phyloP scores from a whole-genome alignment of 1,140 invertebrate species.

The Anadara kagoshimensis region DNA sequence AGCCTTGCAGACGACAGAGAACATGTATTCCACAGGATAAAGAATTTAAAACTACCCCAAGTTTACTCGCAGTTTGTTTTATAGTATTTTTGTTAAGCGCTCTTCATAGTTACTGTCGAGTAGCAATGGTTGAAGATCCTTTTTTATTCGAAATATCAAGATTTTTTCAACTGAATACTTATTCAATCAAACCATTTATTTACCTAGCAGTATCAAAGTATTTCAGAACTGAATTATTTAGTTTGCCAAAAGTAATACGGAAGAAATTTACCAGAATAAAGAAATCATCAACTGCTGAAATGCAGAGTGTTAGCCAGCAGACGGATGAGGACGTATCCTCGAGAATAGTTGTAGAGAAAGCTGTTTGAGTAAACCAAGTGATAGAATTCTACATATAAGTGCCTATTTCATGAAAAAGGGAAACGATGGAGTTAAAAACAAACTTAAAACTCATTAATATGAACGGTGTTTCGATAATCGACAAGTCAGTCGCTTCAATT shows the following conservation, averaged over 20 bases:
- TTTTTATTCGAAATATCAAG: background rate
- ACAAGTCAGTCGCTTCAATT: too few species aligned
- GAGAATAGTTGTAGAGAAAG: constrained; percentile 13
- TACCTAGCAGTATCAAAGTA: constrained; percentile 21
- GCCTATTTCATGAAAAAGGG: too few species aligned
- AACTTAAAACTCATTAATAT: too few species aligned
- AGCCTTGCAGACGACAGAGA: constrained; percentile 17
- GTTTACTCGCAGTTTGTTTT: constrained; percentile 5
- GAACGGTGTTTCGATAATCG: too few species aligned
- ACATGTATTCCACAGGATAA: constrained; percentile 29
- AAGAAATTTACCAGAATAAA: background rate
- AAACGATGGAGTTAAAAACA: too few species aligned
- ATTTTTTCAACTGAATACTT: constrained; percentile 22
- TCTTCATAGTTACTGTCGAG: constrained; percentile 10
- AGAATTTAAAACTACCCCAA: constrained; percentile 34
- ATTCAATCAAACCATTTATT: constrained; percentile 20
- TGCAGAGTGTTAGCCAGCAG: constrained; percentile 32
- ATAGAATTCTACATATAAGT: too few species aligned
- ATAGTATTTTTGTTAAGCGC: constrained; percentile 19
- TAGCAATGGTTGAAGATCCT: constrained; percentile 7
- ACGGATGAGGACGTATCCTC: constrained; percentile 20
- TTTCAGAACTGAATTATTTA: constrained; percentile 13
- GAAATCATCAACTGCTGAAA: constrained; percentile 6
- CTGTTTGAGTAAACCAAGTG: background rate
- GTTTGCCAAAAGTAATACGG: background rate